A percentile compares a stretch with the other conserved stretches of the same genome.
Evolutionary conservation across 2,888 invertebrate genomes (phyloP).

Genomic region (Heliconius charithonia): DNA sequence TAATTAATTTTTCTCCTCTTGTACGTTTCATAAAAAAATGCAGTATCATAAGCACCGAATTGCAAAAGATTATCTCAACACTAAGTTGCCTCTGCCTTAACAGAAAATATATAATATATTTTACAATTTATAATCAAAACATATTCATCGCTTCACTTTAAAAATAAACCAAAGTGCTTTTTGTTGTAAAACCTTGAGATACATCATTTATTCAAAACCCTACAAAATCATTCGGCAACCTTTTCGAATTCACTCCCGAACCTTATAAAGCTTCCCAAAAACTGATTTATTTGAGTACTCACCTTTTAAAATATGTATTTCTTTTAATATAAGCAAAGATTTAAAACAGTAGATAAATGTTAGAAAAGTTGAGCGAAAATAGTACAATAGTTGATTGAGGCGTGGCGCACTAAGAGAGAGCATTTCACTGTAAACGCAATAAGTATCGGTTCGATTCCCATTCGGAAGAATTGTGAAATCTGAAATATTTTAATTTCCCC

Average conservation of each 20-base stretch:
- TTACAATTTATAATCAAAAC: not conserved
- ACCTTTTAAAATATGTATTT: slow-evolving; percentile 4
- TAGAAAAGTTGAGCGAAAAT: not conserved
- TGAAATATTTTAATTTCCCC: too few species aligned
- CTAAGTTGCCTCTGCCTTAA: too few species aligned
- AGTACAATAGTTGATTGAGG: not conserved
- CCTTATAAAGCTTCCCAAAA: slow-evolving; percentile 4
- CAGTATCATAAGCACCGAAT: too few species aligned
- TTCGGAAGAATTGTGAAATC: too few species aligned
- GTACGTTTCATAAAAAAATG: too few species aligned
- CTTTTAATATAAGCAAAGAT: not conserved
- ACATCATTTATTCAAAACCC: slow-evolving; percentile 34
- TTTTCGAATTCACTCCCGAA: not conserved
- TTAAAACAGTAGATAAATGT: not conserved
- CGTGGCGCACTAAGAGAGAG: not conserved
- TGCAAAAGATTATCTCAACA: too few species aligned
- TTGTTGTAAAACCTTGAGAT: slow-evolving; percentile 31
- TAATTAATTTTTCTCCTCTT: too few species aligned
- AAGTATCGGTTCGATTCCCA: too few species aligned
- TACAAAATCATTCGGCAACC: slow-evolving; percentile 1
- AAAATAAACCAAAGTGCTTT: slow-evolving; percentile 31
- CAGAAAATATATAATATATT: too few species aligned
- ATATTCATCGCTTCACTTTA: not conserved
- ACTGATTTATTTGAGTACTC: not conserved
- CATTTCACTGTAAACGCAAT: not conserved